These are phyloP conservation scores for Calephelis perditalis DNA, from an alignment of 2,888 invertebrate species.

Conservation along the genomic window DNA sequence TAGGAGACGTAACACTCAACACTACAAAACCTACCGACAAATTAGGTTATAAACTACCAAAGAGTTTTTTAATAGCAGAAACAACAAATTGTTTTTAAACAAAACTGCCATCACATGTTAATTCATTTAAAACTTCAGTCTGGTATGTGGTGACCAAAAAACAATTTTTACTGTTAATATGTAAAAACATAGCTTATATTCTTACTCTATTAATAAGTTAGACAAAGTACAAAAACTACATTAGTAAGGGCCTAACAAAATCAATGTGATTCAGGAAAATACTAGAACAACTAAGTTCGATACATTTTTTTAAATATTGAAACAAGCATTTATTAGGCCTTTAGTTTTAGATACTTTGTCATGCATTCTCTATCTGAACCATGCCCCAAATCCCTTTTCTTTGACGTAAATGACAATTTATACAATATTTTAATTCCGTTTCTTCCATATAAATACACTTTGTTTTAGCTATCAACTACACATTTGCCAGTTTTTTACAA, in stretches of 20 bases:
- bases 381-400: slow-evolving; percentile 6
- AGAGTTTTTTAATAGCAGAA: too few relatives aligned
- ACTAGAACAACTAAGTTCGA: background rate
- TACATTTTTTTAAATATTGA: background rate
- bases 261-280: background rate
- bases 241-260: slow-evolving; percentile 1
- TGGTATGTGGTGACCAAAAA: too few relatives aligned
- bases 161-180: too few relatives aligned
- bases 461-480: slow-evolving; percentile 2
- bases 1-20: too few relatives aligned
- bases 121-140: too few relatives aligned
- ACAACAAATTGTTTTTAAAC: too few relatives aligned
- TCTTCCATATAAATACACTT: slow-evolving; percentile 2
- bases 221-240: slow-evolving; percentile 2
- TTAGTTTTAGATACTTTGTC: slow-evolving; percentile 3
- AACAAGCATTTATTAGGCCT: slow-evolving; percentile 1
- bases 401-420: background rate
- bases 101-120: too few relatives aligned
- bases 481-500: slow-evolving; percentile 1
- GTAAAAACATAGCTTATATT: background rate
- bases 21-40: too few relatives aligned
- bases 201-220: background rate
- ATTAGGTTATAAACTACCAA: too few relatives aligned
- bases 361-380: background rate
- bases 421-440: slow-evolving; percentile 2